Percentiles rank a stretch among this genome's conserved stretches.
Conservation (phyloP, 2,888 invertebrate genomes). For the Phlogophora meticulosa region DNA sequence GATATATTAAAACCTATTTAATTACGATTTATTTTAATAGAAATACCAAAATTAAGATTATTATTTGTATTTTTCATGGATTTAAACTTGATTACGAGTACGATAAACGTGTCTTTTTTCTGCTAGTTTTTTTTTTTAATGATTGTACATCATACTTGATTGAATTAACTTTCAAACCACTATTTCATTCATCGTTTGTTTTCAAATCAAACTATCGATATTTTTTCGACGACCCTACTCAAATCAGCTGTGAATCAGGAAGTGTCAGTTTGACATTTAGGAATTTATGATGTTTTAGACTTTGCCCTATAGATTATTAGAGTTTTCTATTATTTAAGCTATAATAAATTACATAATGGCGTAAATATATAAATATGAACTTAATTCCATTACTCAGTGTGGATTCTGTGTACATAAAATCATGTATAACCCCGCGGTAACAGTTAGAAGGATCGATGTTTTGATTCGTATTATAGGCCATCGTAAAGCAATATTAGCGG, state of each 20-base stretch:
- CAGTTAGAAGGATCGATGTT: constrained; percentile 87
- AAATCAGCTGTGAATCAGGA: constrained; percentile 55
- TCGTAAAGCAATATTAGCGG: constrained; percentile 80
- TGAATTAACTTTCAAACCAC: too few species aligned
- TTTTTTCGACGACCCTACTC: constrained; percentile 32
- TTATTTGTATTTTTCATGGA: too few species aligned
- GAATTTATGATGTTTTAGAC: constrained; percentile 73
- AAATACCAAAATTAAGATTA: too few species aligned
- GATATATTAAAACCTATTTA: too few species aligned
- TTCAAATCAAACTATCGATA: neutral
- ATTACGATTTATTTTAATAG: too few species aligned
- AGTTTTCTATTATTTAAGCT: constrained; percentile 66
- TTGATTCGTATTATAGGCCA: constrained; percentile 87
- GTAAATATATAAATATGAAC: constrained; percentile 49
- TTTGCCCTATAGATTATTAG: constrained; percentile 82
- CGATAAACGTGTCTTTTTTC: too few species aligned
- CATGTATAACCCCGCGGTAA: constrained; percentile 86
- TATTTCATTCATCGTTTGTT: too few species aligned
- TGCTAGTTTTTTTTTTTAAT: too few species aligned
- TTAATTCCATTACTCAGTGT: constrained; percentile 31
- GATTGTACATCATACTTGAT: too few species aligned
- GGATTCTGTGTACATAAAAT: constrained; percentile 57
- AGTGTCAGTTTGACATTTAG: constrained; percentile 39
- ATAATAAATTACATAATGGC: constrained; percentile 51
- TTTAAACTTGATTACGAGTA: too few species aligned